A percentile compares a stretch with the other conserved stretches of the same genome.
Evolutionary conservation across 2,113 vertebrate genomes (phyloP).

Genomic region (Chitala chitala): DNA sequence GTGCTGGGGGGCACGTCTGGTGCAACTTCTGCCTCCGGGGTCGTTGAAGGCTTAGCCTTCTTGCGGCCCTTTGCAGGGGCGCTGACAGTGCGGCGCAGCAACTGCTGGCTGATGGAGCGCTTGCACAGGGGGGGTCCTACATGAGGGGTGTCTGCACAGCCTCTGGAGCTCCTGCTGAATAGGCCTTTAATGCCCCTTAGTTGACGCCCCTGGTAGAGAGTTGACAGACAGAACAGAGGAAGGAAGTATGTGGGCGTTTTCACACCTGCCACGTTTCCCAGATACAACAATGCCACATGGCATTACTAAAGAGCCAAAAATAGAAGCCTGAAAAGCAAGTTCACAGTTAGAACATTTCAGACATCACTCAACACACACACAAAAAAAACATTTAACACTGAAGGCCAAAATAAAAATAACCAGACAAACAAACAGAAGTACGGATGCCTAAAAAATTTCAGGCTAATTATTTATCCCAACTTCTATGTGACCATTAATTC

Average conservation of each 20-base stretch:
- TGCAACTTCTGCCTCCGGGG: slow-evolving; percentile 65
- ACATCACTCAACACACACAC: neutral
- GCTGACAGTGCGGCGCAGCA: slow-evolving; percentile 88
- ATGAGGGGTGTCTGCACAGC: slow-evolving; percentile 60
- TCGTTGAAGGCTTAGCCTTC: slow-evolving; percentile 80
- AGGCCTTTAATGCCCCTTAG: slow-evolving; percentile 86
- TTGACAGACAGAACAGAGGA: neutral
- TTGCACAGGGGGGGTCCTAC: slow-evolving; percentile 66
- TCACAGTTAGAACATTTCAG: neutral
- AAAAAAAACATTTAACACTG: neutral
- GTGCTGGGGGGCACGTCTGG: slow-evolving; percentile 46
- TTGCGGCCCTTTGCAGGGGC: slow-evolving; percentile 91
- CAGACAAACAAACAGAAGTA: too few relatives aligned
- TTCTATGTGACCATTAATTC: too few relatives aligned
- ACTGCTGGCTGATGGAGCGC: slow-evolving; percentile 79
- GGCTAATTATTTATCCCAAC: too few relatives aligned
- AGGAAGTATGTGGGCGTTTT: neutral
- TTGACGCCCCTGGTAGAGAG: slow-evolving; percentile 69
- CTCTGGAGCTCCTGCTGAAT: slow-evolving; percentile 81
- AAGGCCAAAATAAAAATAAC: slow-evolving; percentile 10
- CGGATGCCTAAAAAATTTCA: too few relatives aligned
- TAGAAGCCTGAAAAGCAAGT: neutral
- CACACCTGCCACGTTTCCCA: neutral
- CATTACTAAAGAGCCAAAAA: neutral
- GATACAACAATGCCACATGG: neutral